Base-by-base conservation (phyloP, 2,797 vertebrate species). In the Chelonia mydas region DNA sequence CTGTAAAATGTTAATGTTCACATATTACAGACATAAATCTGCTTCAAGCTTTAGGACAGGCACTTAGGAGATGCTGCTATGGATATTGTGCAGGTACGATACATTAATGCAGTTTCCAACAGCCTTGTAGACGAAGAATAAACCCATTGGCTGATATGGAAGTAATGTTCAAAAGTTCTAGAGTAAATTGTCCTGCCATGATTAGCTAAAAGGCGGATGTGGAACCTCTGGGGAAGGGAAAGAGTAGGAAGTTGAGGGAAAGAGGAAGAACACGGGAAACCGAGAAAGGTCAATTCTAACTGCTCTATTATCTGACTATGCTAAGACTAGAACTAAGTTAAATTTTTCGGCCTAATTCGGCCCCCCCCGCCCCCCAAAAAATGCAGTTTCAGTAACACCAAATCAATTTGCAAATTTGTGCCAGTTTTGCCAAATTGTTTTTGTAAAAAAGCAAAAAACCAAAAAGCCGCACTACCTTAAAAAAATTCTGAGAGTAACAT, bases 1-100 rank as follows among this genome's bases (percentile, higher is more conserved):
- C 45, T 17, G 7, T 19, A 51, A 77, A 82, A 51, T 23, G 47
- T 16, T 45, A 49, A 11, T 57, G 89, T 33, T 37, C 33, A 9
- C 7, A 25, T 7, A 74, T 50, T 80, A 31, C 10, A 57, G 17
- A 51, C 72, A 33, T 1, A 17, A 68, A 45, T 53, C 41, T 21
- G 59, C 37, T 0, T 33, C 68, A 81, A 47, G 1, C 28, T 4
- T 0, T 10, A 81, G 49, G 27, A 37, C 31, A 5, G 10, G 25
- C 76, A 81, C n/a, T 74, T n/a, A 51, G 45, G 45, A 61, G 83
- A 21, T 3, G 33, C 59, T 77, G 33, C 55, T n/a, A n/a, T 6
- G 85, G 65, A 53, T n/a, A 27, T 0, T 8, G 54, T 4, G 5
- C 16, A 21, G 68, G 19, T 55, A 12, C 37, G 21, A 1, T 12